Evolutionary conservation across 2,888 invertebrate genomes (phyloP).

Genomic region (Volucella inanis): DNA sequence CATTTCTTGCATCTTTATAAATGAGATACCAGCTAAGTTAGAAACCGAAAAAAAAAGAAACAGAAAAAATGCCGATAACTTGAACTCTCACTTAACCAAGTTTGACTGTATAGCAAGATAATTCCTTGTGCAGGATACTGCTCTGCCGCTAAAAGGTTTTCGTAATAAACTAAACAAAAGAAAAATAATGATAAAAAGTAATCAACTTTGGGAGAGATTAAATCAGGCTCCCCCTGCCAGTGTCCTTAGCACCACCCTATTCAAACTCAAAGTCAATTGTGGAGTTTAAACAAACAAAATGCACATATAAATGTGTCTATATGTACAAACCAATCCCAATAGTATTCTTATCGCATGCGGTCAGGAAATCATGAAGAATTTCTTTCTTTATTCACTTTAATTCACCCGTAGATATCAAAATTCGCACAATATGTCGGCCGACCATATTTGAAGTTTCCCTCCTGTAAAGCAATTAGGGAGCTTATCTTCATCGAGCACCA

Average conservation of each 20-base stretch:
- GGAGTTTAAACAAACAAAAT: conserved; percentile 32
- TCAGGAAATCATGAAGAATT: conserved; percentile 48
- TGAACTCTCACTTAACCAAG: too few relatives aligned
- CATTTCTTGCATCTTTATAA: too few relatives aligned
- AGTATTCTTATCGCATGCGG: conserved; percentile 67
- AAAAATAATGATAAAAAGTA: conserved; percentile 20
- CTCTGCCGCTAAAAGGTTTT: conserved; percentile 7
- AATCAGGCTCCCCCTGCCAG: conserved; percentile 37
- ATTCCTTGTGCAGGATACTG: conserved; percentile 43
- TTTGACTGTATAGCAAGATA: too few relatives aligned
- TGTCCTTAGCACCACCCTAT: background rate
- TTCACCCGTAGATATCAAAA: conserved; percentile 8
- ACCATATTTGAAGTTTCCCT: conserved; percentile 68
- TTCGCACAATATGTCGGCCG: conserved; percentile 59
- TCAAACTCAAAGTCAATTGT: conserved; percentile 12
- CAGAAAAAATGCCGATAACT: too few relatives aligned
- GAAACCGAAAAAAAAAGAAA: too few relatives aligned
- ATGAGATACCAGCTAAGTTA: too few relatives aligned
- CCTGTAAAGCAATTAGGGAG: conserved; percentile 66
- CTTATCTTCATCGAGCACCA: conserved; percentile 70
- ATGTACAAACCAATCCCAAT: conserved; percentile 34
- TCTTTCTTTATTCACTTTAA: conserved; percentile 13
- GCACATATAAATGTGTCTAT: background rate
- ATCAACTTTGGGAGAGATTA: conserved; percentile 62
- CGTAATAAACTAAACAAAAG: conserved; percentile 24